Evolutionary conservation across 2,113 vertebrate genomes (phyloP).

Genomic region (Antennarius striatus): DNA sequence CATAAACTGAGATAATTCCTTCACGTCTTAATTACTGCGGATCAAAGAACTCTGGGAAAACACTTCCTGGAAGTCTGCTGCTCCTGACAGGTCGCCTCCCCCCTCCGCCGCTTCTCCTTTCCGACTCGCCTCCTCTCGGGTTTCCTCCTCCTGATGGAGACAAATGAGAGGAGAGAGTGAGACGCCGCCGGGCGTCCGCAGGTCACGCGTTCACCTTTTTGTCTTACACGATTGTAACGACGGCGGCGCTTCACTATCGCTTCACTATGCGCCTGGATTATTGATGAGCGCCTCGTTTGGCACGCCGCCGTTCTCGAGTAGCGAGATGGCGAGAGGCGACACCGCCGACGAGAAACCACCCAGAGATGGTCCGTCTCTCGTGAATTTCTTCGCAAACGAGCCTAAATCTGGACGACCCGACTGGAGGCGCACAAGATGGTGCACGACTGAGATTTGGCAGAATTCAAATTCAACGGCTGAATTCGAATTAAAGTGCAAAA

Average conservation of each 20-base stretch:
- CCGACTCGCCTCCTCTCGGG: constrained; percentile 42
- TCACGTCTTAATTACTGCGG: not conserved
- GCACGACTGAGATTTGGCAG: too few species aligned
- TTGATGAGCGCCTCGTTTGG: constrained; percentile 51
- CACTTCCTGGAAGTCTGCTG: constrained; percentile 40
- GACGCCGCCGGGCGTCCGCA: constrained; percentile 24
- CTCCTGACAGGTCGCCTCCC: constrained; percentile 5
- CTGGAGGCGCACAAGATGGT: not conserved
- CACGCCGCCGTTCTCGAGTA: constrained; percentile 16
- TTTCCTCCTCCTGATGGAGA: constrained; percentile 58
- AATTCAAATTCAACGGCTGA: too few species aligned
- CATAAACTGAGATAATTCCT: not conserved
- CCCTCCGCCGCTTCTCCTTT: not conserved
- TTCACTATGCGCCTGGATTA: constrained; percentile 23
- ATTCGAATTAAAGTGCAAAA: too few species aligned
- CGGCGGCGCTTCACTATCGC: not conserved
- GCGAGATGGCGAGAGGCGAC: not conserved
- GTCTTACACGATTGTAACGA: constrained; percentile 22
- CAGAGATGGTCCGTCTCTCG: too few species aligned
- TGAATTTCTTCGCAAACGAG: constrained; percentile 1
- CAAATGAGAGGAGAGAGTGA: constrained; percentile 57
- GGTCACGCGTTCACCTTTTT: constrained; percentile 50
- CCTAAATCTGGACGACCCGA: constrained; percentile 7
- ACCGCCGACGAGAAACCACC: constrained; percentile 1
- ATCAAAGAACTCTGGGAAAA: constrained; percentile 7